Evolutionary conservation across 2,888 invertebrate species (phyloP), one percentile per base, ranked within the genome.

Genomic region (Smittia sp.): DNA sequence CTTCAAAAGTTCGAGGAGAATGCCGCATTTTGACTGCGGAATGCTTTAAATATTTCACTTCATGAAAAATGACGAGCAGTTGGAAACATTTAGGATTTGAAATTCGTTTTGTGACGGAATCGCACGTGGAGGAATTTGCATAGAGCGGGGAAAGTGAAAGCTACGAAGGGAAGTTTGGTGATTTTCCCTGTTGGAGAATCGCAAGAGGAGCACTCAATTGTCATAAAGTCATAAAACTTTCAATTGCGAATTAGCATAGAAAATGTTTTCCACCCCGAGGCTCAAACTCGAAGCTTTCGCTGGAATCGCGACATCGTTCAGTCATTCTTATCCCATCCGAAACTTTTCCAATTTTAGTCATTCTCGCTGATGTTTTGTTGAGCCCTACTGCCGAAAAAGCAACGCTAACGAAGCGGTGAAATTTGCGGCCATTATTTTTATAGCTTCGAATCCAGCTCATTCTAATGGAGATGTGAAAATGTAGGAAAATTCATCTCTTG

Each of bases 221-320:
- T 25, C 27, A 63, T 63, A 63, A 63, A 63, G 63, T 63, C 63
- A 27, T 63, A 63, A 63, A n/a, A 58, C 58, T 58, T 58, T 58
- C 58, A 58, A 58, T 58, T 58, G 63, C 27, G 27, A 63, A 63
- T 63, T 63, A 63, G 63, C 63, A 63, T 63, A 63, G 27, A 63
- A 63, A 63, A 58, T 58, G 58, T 58, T 58, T 58, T 22, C 22
- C 58, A 18, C 58, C 7, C 22, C 22, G 52, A 22, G 3, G 58
- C 46, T 58, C 18, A 58, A 4, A 58, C 58, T 58, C 22, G 58
- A 22, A n/a, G 46, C 22, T n/a, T 32, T 32, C 22, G 18, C n/a
- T 58, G 58, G 20, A 22, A 58, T 13, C n/a, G 58, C n/a, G 58
- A 58, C 22, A 22, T 58, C 22, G 22, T 4, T 7, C 22, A 3